A percentile compares a stretch with the other conserved stretches of the same genome.
Evolutionary conservation across 2,113 vertebrate genomes (phyloP).

Genomic region (Perognathus longimembris): DNA sequence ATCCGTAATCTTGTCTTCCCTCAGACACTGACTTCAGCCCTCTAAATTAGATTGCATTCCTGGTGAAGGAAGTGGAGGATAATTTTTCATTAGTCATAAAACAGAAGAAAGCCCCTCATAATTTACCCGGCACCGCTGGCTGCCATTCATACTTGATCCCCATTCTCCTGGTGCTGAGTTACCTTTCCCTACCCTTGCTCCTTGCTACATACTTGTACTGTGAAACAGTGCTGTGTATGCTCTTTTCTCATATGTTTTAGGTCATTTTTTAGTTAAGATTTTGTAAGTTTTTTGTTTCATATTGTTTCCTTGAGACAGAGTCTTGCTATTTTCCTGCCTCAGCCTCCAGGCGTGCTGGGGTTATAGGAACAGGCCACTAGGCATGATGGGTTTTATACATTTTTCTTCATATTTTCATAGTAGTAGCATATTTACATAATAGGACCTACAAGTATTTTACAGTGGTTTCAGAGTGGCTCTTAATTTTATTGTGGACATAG

Average conservation of each 20-base stretch:
- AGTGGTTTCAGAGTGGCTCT: neutral
- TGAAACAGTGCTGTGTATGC: accelerated
- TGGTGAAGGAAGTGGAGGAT: neutral
- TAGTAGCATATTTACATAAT: neutral
- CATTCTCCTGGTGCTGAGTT: neutral
- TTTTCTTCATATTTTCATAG: neutral
- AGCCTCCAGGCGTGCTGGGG: neutral
- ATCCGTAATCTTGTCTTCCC: neutral
- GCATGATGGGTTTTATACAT: neutral
- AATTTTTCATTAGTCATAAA: neutral
- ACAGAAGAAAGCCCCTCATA: no score
- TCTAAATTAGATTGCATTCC: neutral
- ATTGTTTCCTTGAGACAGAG: neutral
- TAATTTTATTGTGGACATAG: neutral
- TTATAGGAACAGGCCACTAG: neutral
- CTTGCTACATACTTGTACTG: no score
- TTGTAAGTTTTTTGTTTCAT: neutral
- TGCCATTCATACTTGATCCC: neutral
- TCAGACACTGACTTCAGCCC: neutral
- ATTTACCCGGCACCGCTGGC: no score
- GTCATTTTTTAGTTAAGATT: neutral
- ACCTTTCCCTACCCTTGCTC: neutral
- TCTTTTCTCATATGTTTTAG: neutral
- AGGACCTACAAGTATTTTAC: neutral
- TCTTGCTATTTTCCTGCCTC: no score